Evolutionary conservation across 1,140 invertebrate genomes (phyloP).

Genomic region (Diploscapter pachys): DNA sequence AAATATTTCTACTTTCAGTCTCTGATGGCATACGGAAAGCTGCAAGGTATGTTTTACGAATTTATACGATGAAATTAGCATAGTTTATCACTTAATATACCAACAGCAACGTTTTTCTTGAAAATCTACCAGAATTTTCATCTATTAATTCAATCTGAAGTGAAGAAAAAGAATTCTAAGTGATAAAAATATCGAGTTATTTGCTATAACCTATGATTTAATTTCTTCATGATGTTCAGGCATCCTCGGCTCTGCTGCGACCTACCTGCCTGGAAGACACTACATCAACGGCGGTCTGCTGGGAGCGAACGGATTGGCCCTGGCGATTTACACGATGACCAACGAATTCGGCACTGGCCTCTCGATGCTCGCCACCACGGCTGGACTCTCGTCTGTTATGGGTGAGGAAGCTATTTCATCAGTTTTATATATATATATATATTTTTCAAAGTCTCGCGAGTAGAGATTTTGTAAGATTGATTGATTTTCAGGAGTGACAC

Average conservation of each 20-base stretch:
- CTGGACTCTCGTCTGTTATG: conserved; percentile 73
- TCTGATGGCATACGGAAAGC: conserved; percentile 83
- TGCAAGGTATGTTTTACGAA: conserved; percentile 66
- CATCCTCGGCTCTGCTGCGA: conserved; percentile 73
- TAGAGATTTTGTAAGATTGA: too few relatives aligned
- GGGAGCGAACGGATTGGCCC: conserved; percentile 70
- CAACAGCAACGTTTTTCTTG: background rate
- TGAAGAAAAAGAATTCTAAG: too few relatives aligned
- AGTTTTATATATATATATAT: too few relatives aligned
- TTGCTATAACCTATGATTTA: background rate
- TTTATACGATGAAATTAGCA: too few relatives aligned
- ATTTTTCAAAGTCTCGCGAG: too few relatives aligned
- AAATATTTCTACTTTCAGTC: conserved; percentile 45
- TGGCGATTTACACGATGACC: conserved; percentile 70
- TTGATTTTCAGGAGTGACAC: conserved; percentile 67
- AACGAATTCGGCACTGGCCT: conserved; percentile 68
- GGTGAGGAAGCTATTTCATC: conserved; percentile 49
- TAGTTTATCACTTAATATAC: too few relatives aligned
- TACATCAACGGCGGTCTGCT: conserved; percentile 71
- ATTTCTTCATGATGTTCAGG: conserved; percentile 61
- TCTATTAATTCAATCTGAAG: too few relatives aligned
- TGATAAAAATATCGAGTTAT: too few relatives aligned
- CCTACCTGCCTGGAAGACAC: conserved; percentile 79
- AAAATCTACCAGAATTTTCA: background rate
- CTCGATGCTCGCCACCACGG: conserved; percentile 70